phyloP scores from a whole-genome alignment of 2,888 invertebrate genomes.

The Dorcus parallelipipedus region DNA sequence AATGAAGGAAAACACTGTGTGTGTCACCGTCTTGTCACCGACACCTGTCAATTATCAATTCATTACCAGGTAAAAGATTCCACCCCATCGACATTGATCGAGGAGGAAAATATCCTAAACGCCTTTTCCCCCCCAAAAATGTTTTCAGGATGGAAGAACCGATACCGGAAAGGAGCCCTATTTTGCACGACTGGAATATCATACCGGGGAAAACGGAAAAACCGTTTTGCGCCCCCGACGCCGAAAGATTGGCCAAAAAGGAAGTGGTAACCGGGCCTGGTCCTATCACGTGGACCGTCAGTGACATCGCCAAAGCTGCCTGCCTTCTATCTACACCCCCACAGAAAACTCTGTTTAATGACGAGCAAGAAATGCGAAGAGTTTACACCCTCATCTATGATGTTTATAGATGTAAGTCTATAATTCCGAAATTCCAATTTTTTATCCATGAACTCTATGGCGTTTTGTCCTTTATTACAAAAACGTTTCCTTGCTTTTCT shows the following conservation, averaged over 20 bases:
- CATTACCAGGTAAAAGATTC: neutral
- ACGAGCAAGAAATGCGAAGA: constrained; percentile 71
- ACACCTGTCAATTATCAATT: neutral
- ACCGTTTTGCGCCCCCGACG: constrained; percentile 24
- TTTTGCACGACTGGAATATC: constrained; percentile 45
- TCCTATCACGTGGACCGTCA: constrained; percentile 45
- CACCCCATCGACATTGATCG: neutral
- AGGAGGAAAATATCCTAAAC: neutral
- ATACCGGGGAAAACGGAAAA: constrained; percentile 32
- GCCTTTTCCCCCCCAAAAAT: neutral
- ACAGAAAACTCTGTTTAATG: constrained; percentile 51
- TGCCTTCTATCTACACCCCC: constrained; percentile 55
- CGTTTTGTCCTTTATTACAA: no score
- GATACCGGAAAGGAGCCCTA: constrained; percentile 20
- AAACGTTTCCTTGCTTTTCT: no score
- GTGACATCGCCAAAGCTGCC: constrained; percentile 57
- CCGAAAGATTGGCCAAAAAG: constrained; percentile 19
- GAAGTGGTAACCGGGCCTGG: constrained; percentile 19
- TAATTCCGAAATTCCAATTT: neutral
- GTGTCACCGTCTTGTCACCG: neutral
- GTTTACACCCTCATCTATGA: constrained; percentile 73
- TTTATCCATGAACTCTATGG: no score
- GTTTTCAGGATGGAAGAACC: constrained; percentile 32
- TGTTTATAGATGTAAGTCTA: constrained; percentile 66
- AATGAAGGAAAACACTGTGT: neutral